Base-by-base conservation (phyloP, 2,113 vertebrate genomes). In the Xyliphius kryptos region DNA sequence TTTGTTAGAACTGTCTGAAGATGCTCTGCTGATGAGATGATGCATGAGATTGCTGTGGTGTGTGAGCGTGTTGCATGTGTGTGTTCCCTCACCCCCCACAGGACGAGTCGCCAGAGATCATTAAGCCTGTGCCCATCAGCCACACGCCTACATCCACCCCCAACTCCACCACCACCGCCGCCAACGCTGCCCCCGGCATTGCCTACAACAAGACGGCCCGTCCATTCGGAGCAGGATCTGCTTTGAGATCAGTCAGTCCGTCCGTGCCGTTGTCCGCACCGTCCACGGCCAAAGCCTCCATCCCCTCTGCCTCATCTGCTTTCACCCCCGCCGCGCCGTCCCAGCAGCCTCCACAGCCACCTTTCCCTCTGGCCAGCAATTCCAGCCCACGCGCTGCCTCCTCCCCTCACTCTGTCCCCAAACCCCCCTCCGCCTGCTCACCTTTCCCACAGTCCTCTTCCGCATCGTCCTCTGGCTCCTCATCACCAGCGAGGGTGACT, bases 161-260 rank as follows among this genome's bases (percentile, higher is more conserved):
- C 66, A 88, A 85, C 58, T 75, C 81, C 66, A 88, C 85, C 57
- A 83, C 81, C 66, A 87, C 85, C 61, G 83, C 89, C 37, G 88
- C 86, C 85, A 80, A 78, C 79, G 73, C 84, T 70, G 80, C 49
- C 46, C 79, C 87, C 20, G 7, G 80, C 54, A 81, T 82, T 55
- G 87, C 91, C 48, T 97, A 90, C 89, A 98, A 95, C 89, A 97
- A 97, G 83, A 91, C 92, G 2, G 91, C 96, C 16, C 87, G 91
- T 68, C 94, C 96, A 0, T 97, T 98, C 67, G 95, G 94, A 52
- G 86, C 87, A 44, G 5, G 67, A 49, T 1, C 63, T 1, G 53
- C 54, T 1, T 55, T 73, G 2, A 20, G 62, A 66, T 36, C 71
- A 2, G 52, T 68, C 53, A 69, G 67, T 44, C 71, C 66, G 1